A percentile compares a stretch with the other conserved stretches of the same genome.
Evolutionary conservation across 2,797 vertebrate species (phyloP).

Genomic region (Stomatorhinus walkeri): DNA sequence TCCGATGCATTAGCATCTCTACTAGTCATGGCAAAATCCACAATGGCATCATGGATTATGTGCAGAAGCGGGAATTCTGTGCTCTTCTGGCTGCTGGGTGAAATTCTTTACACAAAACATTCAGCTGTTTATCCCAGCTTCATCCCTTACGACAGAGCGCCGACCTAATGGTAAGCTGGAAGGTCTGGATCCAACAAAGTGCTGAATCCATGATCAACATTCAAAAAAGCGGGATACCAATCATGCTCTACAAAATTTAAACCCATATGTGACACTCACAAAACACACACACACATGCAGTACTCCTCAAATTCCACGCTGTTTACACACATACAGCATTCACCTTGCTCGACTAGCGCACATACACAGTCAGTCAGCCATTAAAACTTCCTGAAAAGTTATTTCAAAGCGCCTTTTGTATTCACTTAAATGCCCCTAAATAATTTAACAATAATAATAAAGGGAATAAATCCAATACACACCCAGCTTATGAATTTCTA

Average conservation of each 20-base stretch:
- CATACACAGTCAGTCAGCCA: background rate
- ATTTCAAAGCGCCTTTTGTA: background rate
- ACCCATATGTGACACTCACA: background rate
- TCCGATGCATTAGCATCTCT: background rate
- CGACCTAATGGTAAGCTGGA: background rate
- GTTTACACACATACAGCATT: background rate
- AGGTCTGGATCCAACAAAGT: background rate
- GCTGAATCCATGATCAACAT: background rate
- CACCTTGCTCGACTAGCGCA: background rate
- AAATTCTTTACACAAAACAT: background rate
- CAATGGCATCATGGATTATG: background rate
- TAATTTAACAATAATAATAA: background rate
- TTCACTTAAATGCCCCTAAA: background rate
- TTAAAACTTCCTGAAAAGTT: background rate
- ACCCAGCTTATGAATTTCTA: background rate
- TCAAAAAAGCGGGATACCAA: background rate
- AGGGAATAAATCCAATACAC: background rate
- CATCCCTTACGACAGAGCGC: background rate
- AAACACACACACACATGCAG: background rate
- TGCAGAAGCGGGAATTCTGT: background rate
- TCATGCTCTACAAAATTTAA: background rate
- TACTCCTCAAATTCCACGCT: background rate
- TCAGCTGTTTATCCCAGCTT: background rate
- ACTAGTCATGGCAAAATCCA: background rate
- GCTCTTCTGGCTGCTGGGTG: background rate